Percentiles rank a stretch among this genome's conserved stretches.
Evolutionary conservation across 2,113 vertebrate genomes (phyloP).

Genomic region (Glaucidium brasilianum): DNA sequence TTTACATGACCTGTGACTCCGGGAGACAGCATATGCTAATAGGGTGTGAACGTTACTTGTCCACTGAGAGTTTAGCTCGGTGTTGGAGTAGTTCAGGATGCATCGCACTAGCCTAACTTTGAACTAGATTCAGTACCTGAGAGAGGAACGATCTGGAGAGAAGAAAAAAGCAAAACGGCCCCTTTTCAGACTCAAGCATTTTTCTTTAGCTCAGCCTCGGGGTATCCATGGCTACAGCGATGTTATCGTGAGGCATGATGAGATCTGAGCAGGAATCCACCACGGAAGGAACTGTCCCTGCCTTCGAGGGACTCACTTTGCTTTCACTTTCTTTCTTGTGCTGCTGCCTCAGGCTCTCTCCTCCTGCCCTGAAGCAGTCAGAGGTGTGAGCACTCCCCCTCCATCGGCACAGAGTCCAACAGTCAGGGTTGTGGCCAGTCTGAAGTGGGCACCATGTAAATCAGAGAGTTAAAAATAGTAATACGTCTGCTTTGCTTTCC

Average conservation of each 20-base stretch:
- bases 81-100: not conserved
- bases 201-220: not conserved
- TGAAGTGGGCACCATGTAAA: not conserved
- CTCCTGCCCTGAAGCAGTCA: not conserved
- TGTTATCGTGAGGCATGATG: not conserved
- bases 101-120: not conserved
- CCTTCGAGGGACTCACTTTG: not conserved
- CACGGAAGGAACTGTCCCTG: not conserved
- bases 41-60: not conserved
- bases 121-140: not conserved
- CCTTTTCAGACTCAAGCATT: not conserved
- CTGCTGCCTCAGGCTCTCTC: not conserved
- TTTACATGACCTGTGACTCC: not conserved
- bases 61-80: not conserved
- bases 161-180: not conserved
- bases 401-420: accelerated
- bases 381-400: not conserved
- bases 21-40: accelerated
- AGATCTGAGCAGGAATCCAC: not conserved
- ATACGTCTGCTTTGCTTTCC: not conserved
- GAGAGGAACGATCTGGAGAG: not conserved
- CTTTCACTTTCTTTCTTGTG: accelerated
- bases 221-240: not conserved
- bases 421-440: not conserved
- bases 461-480: not conserved